These are phyloP conservation scores for rat (Rattus norvegicus) DNA, from an alignment of 2,113 vertebrate genomes.

Conservation along the genomic window DNA sequence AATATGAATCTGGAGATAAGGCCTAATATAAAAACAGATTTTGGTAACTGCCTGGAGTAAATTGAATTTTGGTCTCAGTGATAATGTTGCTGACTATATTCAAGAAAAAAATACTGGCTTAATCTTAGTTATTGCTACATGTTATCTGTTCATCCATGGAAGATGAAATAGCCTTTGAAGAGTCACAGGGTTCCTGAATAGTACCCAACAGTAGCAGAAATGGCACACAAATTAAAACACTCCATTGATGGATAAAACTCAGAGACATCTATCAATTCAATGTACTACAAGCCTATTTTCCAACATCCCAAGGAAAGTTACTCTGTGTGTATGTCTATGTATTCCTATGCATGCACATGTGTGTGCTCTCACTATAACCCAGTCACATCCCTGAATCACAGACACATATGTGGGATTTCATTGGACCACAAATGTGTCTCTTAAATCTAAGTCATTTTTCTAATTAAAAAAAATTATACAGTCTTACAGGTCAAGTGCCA, in stretches of 20 bases:
- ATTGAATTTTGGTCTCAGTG: constrained; percentile 74
- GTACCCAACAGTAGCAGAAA: not conserved
- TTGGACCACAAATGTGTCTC: not conserved
- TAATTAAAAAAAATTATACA: constrained; percentile 5
- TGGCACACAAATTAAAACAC: not conserved
- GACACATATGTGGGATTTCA: not conserved
- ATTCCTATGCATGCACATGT: not conserved
- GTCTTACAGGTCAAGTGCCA: not conserved
- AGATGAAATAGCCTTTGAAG: constrained; percentile 32
- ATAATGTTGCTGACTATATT: constrained; percentile 67
- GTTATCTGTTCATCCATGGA: constrained; percentile 33
- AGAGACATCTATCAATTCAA: not conserved
- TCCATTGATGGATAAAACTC: not conserved
- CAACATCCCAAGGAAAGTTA: not conserved
- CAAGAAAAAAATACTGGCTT: constrained; percentile 41
- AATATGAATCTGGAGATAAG: constrained; percentile 70
- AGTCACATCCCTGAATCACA: not conserved
- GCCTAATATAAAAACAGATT: constrained; percentile 74
- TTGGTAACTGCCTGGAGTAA: constrained; percentile 75
- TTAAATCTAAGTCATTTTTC: constrained; percentile 11
- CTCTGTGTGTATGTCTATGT: not conserved
- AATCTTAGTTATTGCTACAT: constrained; percentile 43
- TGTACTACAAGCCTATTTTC: not conserved
- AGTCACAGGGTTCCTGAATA: not conserved
- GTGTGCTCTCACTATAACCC: not conserved